A percentile compares a stretch with the other conserved stretches of the same genome.
Evolutionary conservation across 2,113 vertebrate species (phyloP).

Genomic region (mouse (Mus musculus)): GRCm39 chr13:80665001-80665500

Average conservation of each 20-base stretch:
- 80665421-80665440: not conserved
- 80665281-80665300: not conserved
- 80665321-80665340: not conserved
- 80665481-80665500: not conserved
- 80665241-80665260: no score
- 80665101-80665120: not conserved
- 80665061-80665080: not conserved
- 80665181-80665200: no score
- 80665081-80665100: not conserved
- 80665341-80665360: not conserved
- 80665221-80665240: no score
- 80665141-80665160: no score
- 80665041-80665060: not conserved
- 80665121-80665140: no score
- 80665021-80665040: not conserved
- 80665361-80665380: not conserved
- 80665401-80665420: not conserved
- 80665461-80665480: not conserved
- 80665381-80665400: not conserved
- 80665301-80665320: not conserved
- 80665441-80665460: not conserved
- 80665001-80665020: not conserved
- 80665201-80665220: no score
- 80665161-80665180: no score
- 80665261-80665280: no score